These are phyloP conservation scores for Anagyrus pseudococci DNA, from an alignment of 2,888 invertebrate species.

Conservation along the genomic window DNA sequence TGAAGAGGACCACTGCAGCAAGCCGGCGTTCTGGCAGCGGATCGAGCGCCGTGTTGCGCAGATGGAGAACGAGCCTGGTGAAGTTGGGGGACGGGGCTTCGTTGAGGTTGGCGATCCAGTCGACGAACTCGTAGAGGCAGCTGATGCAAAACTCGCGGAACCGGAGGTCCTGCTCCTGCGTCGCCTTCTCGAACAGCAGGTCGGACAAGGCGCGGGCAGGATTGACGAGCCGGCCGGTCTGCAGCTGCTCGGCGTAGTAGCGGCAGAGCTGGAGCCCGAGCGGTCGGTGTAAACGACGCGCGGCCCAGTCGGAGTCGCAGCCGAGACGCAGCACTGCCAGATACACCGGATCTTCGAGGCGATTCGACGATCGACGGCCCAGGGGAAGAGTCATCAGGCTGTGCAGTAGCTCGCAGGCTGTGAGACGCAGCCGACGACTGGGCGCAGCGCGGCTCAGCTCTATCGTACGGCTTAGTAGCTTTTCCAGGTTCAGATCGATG, in stretches of 20 bases:
- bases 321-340: conserved; percentile 68
- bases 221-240: no score
- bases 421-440: conserved; percentile 72
- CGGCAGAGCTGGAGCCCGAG: conserved; percentile 72
- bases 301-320: conserved; percentile 71
- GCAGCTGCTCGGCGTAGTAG: conserved; percentile 70
- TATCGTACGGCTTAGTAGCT: conserved; percentile 69
- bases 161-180: no score
- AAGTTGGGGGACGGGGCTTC: neutral
- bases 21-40: conserved; percentile 69
- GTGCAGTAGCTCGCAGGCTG: conserved; percentile 76
- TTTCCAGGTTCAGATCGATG: conserved; percentile 67
- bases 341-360: no score
- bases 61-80: neutral
- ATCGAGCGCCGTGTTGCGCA: conserved; percentile 66
- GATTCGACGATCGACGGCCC: no score
- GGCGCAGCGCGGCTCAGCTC: conserved; percentile 68
- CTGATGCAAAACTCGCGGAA: conserved; percentile 62
- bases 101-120: conserved; percentile 60
- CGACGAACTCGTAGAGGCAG: conserved; percentile 72
- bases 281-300: conserved; percentile 71
- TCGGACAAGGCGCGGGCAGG: no score
- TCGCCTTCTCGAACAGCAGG: no score
- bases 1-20: conserved; percentile 75
- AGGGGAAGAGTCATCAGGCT: conserved; percentile 70